Evolutionary conservation across 2,888 invertebrate genomes (phyloP), one percentile per base, ranked within the genome.

Genomic region (Saturnia japonica): DNA sequence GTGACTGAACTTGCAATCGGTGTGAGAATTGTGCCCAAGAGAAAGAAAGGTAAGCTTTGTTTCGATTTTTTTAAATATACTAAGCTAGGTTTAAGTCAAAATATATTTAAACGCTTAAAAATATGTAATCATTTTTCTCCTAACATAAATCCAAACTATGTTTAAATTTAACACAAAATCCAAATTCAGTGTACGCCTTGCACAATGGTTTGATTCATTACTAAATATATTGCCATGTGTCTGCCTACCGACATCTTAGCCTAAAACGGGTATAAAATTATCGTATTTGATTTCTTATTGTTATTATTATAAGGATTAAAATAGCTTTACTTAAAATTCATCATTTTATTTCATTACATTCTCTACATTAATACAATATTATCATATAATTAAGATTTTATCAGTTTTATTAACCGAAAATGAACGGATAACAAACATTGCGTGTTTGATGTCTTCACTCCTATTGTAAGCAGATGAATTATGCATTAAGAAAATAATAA

Each of bases 21-120:
- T 87, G 94, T 95, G 78, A 91, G 95, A 89, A 90, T 95, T 84
- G 87, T 94, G 86, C 90, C 94, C 78, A 94, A 94, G 83, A 89
- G 94, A 85, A 91, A 94, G 84, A 94, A 95, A 95, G 95, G 95
- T 64, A 64, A 64, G 19, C 7, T 40, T 64, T 64, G 11, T 40
- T 14, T n/a, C 0, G n/a, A 25, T 60, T 28, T 12, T 60, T 60
- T 28, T 8, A 60, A 60, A 60, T 12, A 28, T 12, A 28, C 14
- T 57, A 12, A 60, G 9, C 4, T n/a, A 4, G 1, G n/a, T n/a
- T 9, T 8, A 54, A 9, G n/a, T 22, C 51, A 54, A 54, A 54
- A 8, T 7, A 54, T n/a, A n/a, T 51, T 14, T 19, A 16, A 51
- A n/a, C 16, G 4, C 51, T 51, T 9, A n/a, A 22, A 22, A 22